These are phyloP conservation scores for Diceros bicornis DNA, from an alignment of 2,797 vertebrate species.

Conservation along the genomic window DNA sequence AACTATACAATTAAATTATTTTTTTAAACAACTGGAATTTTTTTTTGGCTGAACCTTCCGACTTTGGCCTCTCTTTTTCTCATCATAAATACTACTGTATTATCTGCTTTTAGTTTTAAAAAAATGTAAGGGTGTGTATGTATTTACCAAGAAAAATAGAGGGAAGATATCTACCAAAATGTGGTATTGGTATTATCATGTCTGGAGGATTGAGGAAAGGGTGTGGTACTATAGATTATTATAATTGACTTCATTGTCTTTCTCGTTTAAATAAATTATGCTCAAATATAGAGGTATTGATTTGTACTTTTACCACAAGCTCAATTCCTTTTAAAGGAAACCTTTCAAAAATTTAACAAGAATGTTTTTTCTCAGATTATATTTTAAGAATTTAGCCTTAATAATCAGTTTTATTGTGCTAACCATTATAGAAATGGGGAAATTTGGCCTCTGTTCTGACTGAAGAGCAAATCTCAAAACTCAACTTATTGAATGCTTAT, in stretches of 20 bases:
- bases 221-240: not conserved
- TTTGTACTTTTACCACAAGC: not conserved
- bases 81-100: not conserved
- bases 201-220: not conserved
- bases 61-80: not conserved
- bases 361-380: not conserved
- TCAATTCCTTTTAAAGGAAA: conserved; percentile 20
- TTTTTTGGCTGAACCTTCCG: not conserved
- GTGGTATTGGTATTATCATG: not conserved
- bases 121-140: not conserved
- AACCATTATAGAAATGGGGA: not conserved
- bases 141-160: not conserved
- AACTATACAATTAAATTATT: not conserved
- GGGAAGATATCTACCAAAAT: not conserved
- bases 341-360: not conserved
- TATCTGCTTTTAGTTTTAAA: not conserved
- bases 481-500: not conserved
- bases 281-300: not conserved
- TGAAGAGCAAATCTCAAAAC: not conserved
- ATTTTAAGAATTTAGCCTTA: not conserved
- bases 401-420: not conserved
- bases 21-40: not conserved
- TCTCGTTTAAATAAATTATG: not conserved
- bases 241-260: conserved; percentile 29
- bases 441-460: not conserved